Base-by-base conservation (phyloP, 2,113 vertebrate species). In the Strix uralensis region DNA sequence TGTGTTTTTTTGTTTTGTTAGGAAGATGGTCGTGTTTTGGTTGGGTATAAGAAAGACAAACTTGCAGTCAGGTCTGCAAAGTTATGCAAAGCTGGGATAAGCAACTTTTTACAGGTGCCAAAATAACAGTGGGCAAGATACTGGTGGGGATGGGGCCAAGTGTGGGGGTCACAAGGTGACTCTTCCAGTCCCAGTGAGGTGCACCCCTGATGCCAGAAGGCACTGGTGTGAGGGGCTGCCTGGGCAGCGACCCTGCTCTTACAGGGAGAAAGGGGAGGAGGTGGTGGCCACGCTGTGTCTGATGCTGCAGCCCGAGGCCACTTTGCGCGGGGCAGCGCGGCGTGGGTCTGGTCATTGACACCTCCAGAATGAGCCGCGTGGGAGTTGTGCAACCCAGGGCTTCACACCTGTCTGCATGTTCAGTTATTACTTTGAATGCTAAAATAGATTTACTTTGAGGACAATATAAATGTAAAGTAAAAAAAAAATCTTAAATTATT, bases 271-370 rank as follows among this genome's bases (percentile, higher is more conserved):
- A 11, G 54, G 40, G 46, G 62, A 36, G 55, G 38, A 13, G 42
- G 15, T 10, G 40, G 27, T 49, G n/a, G 62, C 55, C 17, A 6
- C 1, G 19, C 51, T 1, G 6, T 6, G 19, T 22, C 49, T 27
- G n/a, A 3, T 26, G 40, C 66, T 38, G 44, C 27, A 38, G 89
- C 51, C 13, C 3, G 5, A 29, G 47, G 42, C 42, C 17, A 4
- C 26, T 19, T 38, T n/a, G 34, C 18, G 21, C 1, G 1, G 34
- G 46, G 75, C 61, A 36, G 19, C 1, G 2, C 2, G 4, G 11
- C 14, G 1, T 13, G 19, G 40, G n/a, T 47, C 40, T 54, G 27
- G 51, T 47, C 51, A 15, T 11, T 11, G 51, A 13, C 29, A 7
- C 10, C 36, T 81, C 55, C 42, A 13, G 23, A 36, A 32, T 5